Evolutionary conservation across 2,888 invertebrate species (phyloP), one percentile per base, ranked within the genome.

Genomic region (Nemapogon koenigi): DNA sequence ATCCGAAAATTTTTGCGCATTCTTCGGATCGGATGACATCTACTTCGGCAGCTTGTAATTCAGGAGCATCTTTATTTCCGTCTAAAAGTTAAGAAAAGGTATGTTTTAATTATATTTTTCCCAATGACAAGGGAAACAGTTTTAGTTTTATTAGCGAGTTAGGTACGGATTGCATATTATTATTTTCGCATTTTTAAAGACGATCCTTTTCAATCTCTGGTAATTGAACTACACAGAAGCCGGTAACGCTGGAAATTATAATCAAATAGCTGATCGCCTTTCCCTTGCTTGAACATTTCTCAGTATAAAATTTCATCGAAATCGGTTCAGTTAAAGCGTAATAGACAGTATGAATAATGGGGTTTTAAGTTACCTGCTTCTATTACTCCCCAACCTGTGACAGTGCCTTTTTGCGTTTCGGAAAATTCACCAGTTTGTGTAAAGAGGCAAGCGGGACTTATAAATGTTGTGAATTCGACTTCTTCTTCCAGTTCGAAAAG

Each of bases 351-450:
- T 6, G 28, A 13, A 15, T 16, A 37, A 1, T 4, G 6, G 48
- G 45, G n/a, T n/a, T n/a, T n/a, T n/a, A n/a, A n/a, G n/a, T n/a
- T 48, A 68, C 69, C 54, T 39, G 52, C 43, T 40, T 63, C 51
- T 1, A 58, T 49, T 3, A 59, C 58, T 0, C 70, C 67, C 70
- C 71, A 71, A 2, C 69, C 71, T 30, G 66, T 62, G 1, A 62
- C 33, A 1, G 46, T 53, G 3, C 57, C 63, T 18, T 54, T 41
- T 0, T 17, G 40, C 0, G 57, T 59, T 14, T 60, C 45, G 1
- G 25, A 38, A 22, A 37, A 46, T 0, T 46, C 50, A 35, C 60
- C 49, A 8, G 41, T 45, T 7, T 44, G 44, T 0, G 43, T 43
- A 60, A 60, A 68, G 15, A 72, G 40, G 38, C 72, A 72, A 4